Base-by-base conservation (phyloP, 2,797 vertebrate species). In the Notolabrus celidotus region DNA sequence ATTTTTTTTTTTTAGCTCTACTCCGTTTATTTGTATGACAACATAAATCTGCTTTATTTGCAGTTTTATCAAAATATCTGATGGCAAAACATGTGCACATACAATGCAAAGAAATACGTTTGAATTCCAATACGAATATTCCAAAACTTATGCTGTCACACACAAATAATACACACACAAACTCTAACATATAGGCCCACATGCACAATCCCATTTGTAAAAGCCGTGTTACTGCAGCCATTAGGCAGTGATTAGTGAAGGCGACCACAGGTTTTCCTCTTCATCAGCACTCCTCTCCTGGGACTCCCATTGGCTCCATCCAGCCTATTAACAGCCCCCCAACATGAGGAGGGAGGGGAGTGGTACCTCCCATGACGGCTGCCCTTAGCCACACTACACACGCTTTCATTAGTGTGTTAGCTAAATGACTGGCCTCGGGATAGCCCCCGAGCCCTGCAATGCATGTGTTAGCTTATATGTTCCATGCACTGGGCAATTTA, bases 371-470 rank as follows among this genome's bases (percentile, higher is more conserved):
- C 91, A 90, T 83, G 90, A 89, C 80, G 90, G 90, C 91, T 93
- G 91, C 88, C 90, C 93, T 93, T 93, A 89, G 87, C 91, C 81
- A 56, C 86, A 86, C 88, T 88, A 90, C 92, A 89, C 90, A 86
- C 74, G 72, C 89, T 94, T 95, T 94, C 92, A 94, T 95, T 93
- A 92, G 86, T 76, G 89, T 92, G 89, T 93, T 93, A 91, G 91
- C 91, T 92, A 92, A 93, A 92, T 92, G 90, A 93, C 92, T 94
- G 91, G 93, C 94, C 94, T 91, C 88, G 79, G 94, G 94, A 90
- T 83, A 91, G 91, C 92, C 93, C 93, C 86, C 85, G 29, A 90
- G 93, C 92, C 64, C 80, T 77, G 71, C 85, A 84, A 83, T 59
- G 86, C 90, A 87, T 82, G 87, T 89, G 87, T 86, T 88, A 73